Percentiles rank a stretch among this genome's conserved stretches.
These are phyloP conservation scores for Cetoscarus ocellatus DNA, from an alignment of 2,797 vertebrate genomes.

Conservation along the genomic window DNA sequence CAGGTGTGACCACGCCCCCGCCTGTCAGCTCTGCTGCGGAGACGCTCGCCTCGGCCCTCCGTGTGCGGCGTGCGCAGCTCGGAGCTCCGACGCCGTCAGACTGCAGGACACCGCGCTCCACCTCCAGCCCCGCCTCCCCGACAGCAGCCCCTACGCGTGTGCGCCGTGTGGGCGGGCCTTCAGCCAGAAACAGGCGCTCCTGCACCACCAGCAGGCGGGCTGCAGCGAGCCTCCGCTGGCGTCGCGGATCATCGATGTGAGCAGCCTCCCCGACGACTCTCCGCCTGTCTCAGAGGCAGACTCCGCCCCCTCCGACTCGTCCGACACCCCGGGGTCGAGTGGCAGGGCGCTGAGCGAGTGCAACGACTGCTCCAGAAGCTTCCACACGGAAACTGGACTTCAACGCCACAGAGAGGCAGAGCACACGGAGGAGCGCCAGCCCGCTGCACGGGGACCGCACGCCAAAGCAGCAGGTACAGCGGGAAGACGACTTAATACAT, in stretches of 20 bases:
- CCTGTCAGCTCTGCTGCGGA: slow-evolving; percentile 55
- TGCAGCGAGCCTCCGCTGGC: slow-evolving; percentile 53
- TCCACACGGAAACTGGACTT: slow-evolving; percentile 58
- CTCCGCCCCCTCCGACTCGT: slow-evolving; percentile 49
- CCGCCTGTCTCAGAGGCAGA: slow-evolving; percentile 59
- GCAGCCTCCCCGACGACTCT: slow-evolving; percentile 51
- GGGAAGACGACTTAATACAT: no score
- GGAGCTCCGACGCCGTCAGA: slow-evolving; percentile 27
- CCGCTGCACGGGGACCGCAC: background rate
- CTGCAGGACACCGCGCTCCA: slow-evolving; percentile 46
- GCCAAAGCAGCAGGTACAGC: slow-evolving; percentile 13
- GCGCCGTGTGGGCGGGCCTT: slow-evolving; percentile 80
- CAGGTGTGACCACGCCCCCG: slow-evolving; percentile 41
- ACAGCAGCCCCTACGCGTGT: slow-evolving; percentile 76
- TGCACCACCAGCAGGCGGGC: slow-evolving; percentile 82
- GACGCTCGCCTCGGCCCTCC: slow-evolving; percentile 19
- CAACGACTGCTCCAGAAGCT: slow-evolving; percentile 57
- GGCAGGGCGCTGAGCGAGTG: slow-evolving; percentile 38
- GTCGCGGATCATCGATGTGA: slow-evolving; percentile 10
- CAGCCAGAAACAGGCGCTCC: slow-evolving; percentile 80
- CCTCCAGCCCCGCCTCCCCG: slow-evolving; percentile 59
- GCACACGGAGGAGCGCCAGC: slow-evolving; percentile 21
- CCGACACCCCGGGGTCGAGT: slow-evolving; percentile 52
- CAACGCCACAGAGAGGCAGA: slow-evolving; percentile 55
- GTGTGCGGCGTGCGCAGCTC: slow-evolving; percentile 35